These are phyloP conservation scores for Eupithecia subfuscata DNA, from an alignment of 2,888 invertebrate species.

Conservation along the genomic window DNA sequence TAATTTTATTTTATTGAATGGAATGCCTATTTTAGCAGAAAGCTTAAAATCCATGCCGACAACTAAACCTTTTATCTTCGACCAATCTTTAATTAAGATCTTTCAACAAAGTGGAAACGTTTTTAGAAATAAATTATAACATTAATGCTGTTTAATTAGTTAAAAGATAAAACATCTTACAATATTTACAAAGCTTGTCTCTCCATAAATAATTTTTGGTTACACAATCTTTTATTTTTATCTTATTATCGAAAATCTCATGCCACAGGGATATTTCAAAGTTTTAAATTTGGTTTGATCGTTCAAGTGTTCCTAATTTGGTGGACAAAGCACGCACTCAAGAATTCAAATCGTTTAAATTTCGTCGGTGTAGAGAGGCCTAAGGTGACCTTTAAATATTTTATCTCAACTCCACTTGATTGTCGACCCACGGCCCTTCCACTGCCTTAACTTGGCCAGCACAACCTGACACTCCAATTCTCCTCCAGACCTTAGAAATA, in stretches of 20 bases:
- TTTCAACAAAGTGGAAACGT: neutral
- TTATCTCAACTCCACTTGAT: constrained; percentile 79
- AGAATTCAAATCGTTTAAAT: constrained; percentile 71
- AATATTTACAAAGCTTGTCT: neutral
- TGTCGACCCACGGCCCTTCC: constrained; percentile 76
- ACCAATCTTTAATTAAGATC: constrained; percentile 4
- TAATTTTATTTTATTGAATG: too few species aligned
- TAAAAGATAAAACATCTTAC: constrained; percentile 13
- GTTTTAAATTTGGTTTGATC: constrained; percentile 10
- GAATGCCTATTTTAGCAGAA: neutral
- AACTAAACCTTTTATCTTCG: neutral
- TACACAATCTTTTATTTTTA: neutral
- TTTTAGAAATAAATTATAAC: neutral
- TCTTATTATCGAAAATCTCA: neutral
- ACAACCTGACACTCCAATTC: constrained; percentile 60
- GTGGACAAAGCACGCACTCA: constrained; percentile 52
- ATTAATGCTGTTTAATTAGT: neutral
- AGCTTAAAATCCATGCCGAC: neutral
- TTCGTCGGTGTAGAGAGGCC: constrained; percentile 61
- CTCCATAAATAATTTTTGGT: neutral
- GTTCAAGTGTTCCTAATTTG: constrained; percentile 39
- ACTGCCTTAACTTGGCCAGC: constrained; percentile 69
- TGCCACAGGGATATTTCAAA: neutral
- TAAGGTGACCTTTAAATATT: constrained; percentile 80
- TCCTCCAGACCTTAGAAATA: constrained; percentile 57